Percentiles rank a stretch among this genome's conserved stretches.
phyloP scores from a whole-genome alignment of 2,888 invertebrate genomes.

The Spisula subtruncata region DNA sequence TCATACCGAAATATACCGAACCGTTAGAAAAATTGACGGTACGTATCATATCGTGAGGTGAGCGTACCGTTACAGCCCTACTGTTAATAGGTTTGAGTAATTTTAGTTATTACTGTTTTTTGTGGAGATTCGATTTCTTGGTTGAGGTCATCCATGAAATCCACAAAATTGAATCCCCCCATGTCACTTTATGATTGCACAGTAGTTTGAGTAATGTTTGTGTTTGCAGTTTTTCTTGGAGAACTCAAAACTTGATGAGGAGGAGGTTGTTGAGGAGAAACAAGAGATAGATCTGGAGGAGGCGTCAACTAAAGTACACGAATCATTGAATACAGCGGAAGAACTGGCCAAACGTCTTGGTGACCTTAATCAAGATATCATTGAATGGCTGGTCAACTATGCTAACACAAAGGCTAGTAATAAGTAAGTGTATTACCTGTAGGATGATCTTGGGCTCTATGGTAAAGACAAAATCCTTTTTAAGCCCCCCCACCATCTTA shows the following conservation, averaged over 20 bases:
- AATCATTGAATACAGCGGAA: constrained; percentile 82
- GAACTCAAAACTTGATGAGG: constrained; percentile 83
- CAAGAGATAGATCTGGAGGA: constrained; percentile 85
- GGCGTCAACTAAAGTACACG: constrained; percentile 80
- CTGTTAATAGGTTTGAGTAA: too few relatives aligned
- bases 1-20: too few relatives aligned
- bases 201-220: neutral
- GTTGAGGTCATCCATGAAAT: too few relatives aligned
- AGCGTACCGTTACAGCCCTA: too few relatives aligned
- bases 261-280: constrained; percentile 80
- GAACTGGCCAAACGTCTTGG: constrained; percentile 81
- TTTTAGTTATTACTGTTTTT: too few relatives aligned
- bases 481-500: too few relatives aligned
- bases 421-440: constrained; percentile 80
- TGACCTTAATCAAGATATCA: constrained; percentile 85
- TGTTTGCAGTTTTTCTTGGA: constrained; percentile 86
- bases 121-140: too few relatives aligned
- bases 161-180: too few relatives aligned
- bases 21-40: too few relatives aligned
- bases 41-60: too few relatives aligned
- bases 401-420: constrained; percentile 86
- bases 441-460: too few relatives aligned
- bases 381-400: constrained; percentile 82
- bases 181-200: neutral
- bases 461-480: too few relatives aligned